Conservation (phyloP, 2,888 invertebrate genomes). For the Cremastinae sp. region DNA sequence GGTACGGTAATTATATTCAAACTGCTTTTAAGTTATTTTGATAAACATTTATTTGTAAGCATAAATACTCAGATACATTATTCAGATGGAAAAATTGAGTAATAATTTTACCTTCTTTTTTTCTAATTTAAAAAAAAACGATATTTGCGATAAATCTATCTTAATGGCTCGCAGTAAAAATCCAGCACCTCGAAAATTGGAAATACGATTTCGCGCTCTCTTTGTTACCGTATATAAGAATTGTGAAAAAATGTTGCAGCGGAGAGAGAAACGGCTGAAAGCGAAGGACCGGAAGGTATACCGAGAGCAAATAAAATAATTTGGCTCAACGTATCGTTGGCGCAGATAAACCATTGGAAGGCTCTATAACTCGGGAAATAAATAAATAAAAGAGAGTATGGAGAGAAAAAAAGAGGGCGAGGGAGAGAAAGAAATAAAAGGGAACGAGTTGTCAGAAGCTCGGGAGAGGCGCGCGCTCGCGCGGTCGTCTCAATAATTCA, state of each 20-base stretch:
- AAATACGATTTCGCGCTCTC: too few species aligned
- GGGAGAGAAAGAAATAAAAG: conserved; percentile 43
- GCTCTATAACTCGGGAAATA: conserved; percentile 4
- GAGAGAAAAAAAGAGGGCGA: conserved; percentile 37
- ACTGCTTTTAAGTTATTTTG: too few species aligned
- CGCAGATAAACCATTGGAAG: conserved; percentile 20
- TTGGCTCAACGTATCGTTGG: conserved; percentile 23
- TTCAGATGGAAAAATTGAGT: too few species aligned
- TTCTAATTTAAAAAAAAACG: not conserved
- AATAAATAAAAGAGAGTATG: conserved; percentile 57
- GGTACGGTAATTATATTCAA: too few species aligned
- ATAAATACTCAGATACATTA: too few species aligned
- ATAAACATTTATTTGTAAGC: too few species aligned
- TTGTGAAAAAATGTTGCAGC: not conserved
- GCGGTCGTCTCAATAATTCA: conserved; percentile 77
- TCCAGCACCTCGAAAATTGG: too few species aligned
- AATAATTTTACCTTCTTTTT: too few species aligned
- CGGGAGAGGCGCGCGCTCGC: conserved; percentile 57
- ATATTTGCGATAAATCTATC: not conserved
- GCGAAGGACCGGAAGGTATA: conserved; percentile 22
- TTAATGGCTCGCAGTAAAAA: not conserved
- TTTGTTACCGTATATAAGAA: not conserved
- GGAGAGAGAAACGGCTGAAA: not conserved
- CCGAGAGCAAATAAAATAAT: conserved; percentile 44
- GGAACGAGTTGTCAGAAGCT: conserved; percentile 65